phyloP scores from a whole-genome alignment of 2,797 vertebrate genomes.

The Galaxias olidus region DNA sequence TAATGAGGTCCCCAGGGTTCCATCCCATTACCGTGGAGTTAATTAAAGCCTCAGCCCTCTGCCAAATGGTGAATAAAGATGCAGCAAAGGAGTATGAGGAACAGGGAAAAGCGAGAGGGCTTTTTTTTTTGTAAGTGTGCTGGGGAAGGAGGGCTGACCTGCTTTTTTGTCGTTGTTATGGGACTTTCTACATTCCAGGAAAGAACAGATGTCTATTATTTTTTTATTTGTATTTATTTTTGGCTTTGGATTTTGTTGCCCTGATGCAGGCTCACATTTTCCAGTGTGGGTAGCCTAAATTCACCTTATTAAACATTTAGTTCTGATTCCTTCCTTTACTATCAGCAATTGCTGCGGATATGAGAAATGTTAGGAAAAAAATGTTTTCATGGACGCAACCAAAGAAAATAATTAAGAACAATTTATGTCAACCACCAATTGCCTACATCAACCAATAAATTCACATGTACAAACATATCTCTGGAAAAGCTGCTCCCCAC shows the following conservation, averaged over 20 bases:
- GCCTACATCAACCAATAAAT: too few relatives aligned
- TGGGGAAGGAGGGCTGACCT: constrained; percentile 62
- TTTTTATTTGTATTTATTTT: constrained; percentile 76
- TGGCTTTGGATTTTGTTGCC: constrained; percentile 60
- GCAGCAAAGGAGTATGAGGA: constrained; percentile 64
- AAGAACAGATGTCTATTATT: constrained; percentile 76
- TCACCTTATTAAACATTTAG: constrained; percentile 76
- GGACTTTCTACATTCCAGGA: constrained; percentile 59
- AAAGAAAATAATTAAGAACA: too few relatives aligned
- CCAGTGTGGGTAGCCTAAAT: constrained; percentile 71
- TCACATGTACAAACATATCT: too few relatives aligned
- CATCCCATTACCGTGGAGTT: constrained; percentile 81
- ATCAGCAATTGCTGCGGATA: constrained; percentile 40
- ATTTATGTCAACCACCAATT: too few relatives aligned
- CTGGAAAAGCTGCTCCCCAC: too few relatives aligned
- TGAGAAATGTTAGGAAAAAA: too few relatives aligned
- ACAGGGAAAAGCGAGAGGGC: constrained; percentile 47
- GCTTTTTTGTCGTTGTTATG: constrained; percentile 75
- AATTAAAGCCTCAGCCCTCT: constrained; percentile 74
- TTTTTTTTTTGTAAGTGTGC: constrained; percentile 18
- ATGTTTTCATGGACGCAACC: too few relatives aligned
- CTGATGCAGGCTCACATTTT: constrained; percentile 64
- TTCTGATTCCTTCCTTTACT: constrained; percentile 43
- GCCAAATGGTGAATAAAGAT: constrained; percentile 79
- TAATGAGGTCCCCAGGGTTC: constrained; percentile 89